Evolutionary conservation across 2,888 invertebrate species (phyloP), one percentile per base, ranked within the genome.

Genomic region (Drosophila austrosaltans): DNA sequence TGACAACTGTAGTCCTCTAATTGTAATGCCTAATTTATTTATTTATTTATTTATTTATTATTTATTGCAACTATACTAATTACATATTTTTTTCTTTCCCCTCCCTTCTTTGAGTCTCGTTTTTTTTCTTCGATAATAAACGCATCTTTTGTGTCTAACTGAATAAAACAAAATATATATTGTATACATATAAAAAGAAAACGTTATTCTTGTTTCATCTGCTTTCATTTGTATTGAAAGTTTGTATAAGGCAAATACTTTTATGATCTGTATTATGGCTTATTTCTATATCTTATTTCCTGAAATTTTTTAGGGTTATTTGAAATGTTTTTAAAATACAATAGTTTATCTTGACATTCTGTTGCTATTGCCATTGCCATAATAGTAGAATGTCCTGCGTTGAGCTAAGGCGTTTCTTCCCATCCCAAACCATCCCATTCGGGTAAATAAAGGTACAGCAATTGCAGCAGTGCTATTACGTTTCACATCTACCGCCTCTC

Each of bases 21-120:
- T 72, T 76, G 30, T 79, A 87, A 78, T 63, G 60, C 56, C 75
- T 85, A 79, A 87, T 69, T 85, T 85, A 84, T 84, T 82, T 87
- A 85, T 74, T 76, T 82, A 82, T 82, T 84, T 69, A 39, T 40
- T 57, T 48, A 42, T 60, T 73, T 66, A 62, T 79, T 59, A 48
- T 48, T 48, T 48, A 48, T 48, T 48, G 25, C 1, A 25, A 22
- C 16, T 48, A 48, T 48, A 25, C 20, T 48, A 22, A 48, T 48
- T 12, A 10, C 48, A 48, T 22, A 16, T 16, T 16, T 16, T 16
- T 16, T 16, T 48, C 16, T 16, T 20, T 48, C 8, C 3, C 48
- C 25, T 12, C 22, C 4, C 16, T 4, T 10, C 25, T 63, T 66
- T 73, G 40, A 48, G 40, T 4, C 64, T 59, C 48, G 16, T 16